phyloP scores from a whole-genome alignment of 2,113 vertebrate species.

The Leuciscus idus region DNA sequence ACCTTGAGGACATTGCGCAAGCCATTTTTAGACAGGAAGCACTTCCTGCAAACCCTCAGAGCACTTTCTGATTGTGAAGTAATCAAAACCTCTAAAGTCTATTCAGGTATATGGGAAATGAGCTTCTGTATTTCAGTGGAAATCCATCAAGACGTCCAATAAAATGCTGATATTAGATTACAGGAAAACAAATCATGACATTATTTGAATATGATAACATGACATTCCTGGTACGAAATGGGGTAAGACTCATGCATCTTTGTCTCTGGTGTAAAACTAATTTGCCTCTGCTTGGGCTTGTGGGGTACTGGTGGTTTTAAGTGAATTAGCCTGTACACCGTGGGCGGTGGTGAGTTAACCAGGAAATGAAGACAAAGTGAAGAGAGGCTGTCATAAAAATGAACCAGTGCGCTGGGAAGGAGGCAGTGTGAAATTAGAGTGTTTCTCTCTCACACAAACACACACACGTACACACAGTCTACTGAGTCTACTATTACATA shows the following conservation, averaged over 20 bases:
- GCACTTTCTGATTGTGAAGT: slow-evolving; percentile 36
- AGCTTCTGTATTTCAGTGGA: slow-evolving; percentile 42
- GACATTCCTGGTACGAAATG: slow-evolving; percentile 41
- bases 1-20: not conserved
- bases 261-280: slow-evolving; percentile 48
- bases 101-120: slow-evolving; percentile 45
- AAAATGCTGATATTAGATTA: slow-evolving; percentile 55
- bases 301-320: slow-evolving; percentile 57
- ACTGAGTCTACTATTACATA: slow-evolving; percentile 8
- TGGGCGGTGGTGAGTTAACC: slow-evolving; percentile 53
- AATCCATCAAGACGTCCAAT: slow-evolving; percentile 52
- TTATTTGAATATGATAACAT: slow-evolving; percentile 54
- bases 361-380: slow-evolving; percentile 66
- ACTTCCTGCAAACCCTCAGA: slow-evolving; percentile 13
- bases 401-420: slow-evolving; percentile 49
- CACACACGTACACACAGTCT: not conserved
- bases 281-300: slow-evolving; percentile 36
- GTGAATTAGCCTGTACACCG: slow-evolving; percentile 59
- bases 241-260: slow-evolving; percentile 44
- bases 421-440: slow-evolving; percentile 16
- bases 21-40: slow-evolving; percentile 4
- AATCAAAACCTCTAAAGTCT: slow-evolving; percentile 31
- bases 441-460: slow-evolving; percentile 12
- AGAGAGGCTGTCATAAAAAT: slow-evolving; percentile 57
- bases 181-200: slow-evolving; percentile 50